Evolutionary conservation across 2,113 vertebrate species (phyloP).

Genomic region (Scatophagus argus): DNA sequence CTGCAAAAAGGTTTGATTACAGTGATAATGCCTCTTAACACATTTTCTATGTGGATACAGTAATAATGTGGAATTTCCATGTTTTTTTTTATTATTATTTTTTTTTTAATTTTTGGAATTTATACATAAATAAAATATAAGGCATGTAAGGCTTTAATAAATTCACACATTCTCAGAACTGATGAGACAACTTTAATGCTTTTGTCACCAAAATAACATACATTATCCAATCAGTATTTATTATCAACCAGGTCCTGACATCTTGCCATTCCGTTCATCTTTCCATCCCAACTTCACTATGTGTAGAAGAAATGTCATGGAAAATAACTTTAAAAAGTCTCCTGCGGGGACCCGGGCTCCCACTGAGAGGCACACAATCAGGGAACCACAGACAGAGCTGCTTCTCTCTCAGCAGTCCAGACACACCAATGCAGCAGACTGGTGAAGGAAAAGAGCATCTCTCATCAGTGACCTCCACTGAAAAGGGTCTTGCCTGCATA

Average conservation of each 20-base stretch:
- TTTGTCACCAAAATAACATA: not conserved
- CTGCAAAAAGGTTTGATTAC: not conserved
- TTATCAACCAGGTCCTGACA: not conserved
- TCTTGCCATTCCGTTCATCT: not conserved
- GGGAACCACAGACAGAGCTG: slow-evolving; percentile 14
- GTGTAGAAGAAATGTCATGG: slow-evolving; percentile 19
- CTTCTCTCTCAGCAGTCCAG: slow-evolving; percentile 21
- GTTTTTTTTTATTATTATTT: not conserved
- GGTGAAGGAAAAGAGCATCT: not conserved
- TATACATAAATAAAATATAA: not conserved
- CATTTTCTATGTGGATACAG: not conserved
- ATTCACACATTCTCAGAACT: not conserved
- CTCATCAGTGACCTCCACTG: not conserved
- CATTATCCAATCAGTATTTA: not conserved
- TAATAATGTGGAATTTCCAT: not conserved
- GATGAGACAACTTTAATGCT: not conserved
- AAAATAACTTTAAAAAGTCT: slow-evolving; percentile 9
- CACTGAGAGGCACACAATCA: slow-evolving; percentile 35
- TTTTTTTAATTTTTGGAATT: not conserved
- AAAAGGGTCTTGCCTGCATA: not conserved
- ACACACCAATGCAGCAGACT: not conserved
- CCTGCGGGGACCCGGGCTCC: not conserved
- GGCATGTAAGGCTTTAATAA: not conserved
- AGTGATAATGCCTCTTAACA: not conserved
- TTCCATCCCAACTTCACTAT: slow-evolving; percentile 10